Percentiles rank a stretch among this genome's conserved stretches.
Evolutionary conservation across 2,113 vertebrate genomes (phyloP).

Genomic region (Lophura nycthemera): DNA sequence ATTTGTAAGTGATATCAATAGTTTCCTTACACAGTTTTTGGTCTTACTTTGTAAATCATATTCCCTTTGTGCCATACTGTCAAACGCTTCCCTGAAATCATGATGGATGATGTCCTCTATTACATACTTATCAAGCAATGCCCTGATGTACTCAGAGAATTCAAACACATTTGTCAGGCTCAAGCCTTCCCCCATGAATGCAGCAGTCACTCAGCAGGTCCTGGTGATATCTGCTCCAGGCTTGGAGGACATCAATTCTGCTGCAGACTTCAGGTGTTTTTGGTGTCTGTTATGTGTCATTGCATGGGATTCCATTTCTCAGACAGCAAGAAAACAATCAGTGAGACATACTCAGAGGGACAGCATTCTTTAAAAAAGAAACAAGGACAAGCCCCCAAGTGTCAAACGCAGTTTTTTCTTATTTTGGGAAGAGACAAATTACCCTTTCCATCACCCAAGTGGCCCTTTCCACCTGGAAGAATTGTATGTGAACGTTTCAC

Average conservation of each 20-base stretch:
- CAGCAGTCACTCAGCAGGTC: slow-evolving; percentile 67
- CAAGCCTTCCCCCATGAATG: slow-evolving; percentile 38
- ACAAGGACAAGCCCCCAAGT: neutral
- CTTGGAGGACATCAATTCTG: slow-evolving; percentile 52
- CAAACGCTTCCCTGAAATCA: slow-evolving; percentile 68
- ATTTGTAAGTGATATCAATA: slow-evolving; percentile 49
- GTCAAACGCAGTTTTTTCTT: neutral
- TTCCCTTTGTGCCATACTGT: slow-evolving; percentile 46
- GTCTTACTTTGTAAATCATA: slow-evolving; percentile 59
- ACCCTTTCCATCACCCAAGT: neutral
- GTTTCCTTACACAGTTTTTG: slow-evolving; percentile 29
- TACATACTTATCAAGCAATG: slow-evolving; percentile 39
- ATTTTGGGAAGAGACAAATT: neutral
- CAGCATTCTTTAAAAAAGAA: slow-evolving; percentile 3
- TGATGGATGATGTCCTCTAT: slow-evolving; percentile 70
- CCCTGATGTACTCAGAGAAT: slow-evolving; percentile 47
- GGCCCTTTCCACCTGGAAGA: neutral
- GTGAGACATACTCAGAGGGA: neutral
- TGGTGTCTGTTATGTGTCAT: slow-evolving; percentile 33
- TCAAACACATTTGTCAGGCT: slow-evolving; percentile 75
- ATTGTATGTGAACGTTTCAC: neutral
- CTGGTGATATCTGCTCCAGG: slow-evolving; percentile 35
- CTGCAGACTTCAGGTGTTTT: slow-evolving; percentile 33
- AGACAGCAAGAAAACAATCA: neutral
- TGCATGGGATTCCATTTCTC: slow-evolving; percentile 4